phyloP scores from a whole-genome alignment of 2,113 vertebrate genomes.

The Desmodus rotundus region DNA sequence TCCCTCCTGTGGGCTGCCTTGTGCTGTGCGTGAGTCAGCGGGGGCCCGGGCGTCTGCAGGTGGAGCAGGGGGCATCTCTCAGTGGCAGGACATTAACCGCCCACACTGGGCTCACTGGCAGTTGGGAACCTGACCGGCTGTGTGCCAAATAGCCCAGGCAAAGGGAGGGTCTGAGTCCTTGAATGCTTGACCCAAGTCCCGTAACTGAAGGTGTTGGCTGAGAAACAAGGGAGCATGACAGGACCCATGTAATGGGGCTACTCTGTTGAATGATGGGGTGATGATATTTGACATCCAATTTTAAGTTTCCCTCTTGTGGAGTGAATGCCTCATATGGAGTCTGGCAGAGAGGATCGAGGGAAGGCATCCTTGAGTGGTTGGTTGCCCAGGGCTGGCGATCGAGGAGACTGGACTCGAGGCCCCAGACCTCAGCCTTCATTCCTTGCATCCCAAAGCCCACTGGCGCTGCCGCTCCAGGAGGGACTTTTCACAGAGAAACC shows the following conservation, averaged over 20 bases:
- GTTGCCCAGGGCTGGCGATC: background rate
- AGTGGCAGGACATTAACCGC: background rate
- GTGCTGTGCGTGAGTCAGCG: fast-evolving
- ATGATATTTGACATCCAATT: background rate
- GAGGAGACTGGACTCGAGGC: background rate
- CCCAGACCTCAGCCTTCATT: background rate
- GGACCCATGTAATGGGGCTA: background rate
- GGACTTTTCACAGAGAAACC: background rate
- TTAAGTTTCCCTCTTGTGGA: background rate
- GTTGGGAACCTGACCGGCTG: background rate
- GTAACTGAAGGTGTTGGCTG: background rate
- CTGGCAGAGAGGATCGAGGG: background rate
- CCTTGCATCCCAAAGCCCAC: too few species aligned
- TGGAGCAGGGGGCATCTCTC: background rate
- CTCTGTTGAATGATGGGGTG: background rate
- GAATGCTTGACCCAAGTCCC: background rate
- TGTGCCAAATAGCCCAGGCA: background rate
- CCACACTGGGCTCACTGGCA: background rate
- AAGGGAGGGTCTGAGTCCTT: background rate
- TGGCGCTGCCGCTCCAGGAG: background rate
- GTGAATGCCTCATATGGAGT: background rate
- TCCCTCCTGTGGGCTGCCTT: background rate
- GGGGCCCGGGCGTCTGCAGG: too few species aligned
- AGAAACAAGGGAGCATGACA: background rate
- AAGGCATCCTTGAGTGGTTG: background rate